A percentile compares a stretch with the other conserved stretches of the same genome.
Conservation (phyloP, 2,888 invertebrate genomes). For the Agrotis clavis region DNA sequence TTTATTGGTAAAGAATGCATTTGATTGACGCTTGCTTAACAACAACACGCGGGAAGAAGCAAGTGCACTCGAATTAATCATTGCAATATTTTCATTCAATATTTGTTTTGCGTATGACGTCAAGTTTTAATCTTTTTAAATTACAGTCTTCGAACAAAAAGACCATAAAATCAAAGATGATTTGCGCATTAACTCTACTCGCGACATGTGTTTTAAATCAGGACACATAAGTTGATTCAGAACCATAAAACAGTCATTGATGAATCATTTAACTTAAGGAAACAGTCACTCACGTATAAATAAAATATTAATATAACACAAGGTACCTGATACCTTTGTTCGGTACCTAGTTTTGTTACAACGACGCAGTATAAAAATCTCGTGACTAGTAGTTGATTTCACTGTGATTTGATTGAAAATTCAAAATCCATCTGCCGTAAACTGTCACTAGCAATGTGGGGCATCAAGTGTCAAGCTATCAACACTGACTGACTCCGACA, state of each 20-base stretch:
- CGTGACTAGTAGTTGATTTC: background rate
- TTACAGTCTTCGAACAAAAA: slow-evolving; percentile 6
- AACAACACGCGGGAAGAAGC: slow-evolving; percentile 5
- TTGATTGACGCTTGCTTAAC: slow-evolving; percentile 3
- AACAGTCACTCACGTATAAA: slow-evolving; percentile 35
- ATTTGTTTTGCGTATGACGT: slow-evolving; percentile 7
- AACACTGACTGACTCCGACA: slow-evolving; percentile 46
- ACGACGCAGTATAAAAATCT: background rate
- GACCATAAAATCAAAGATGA: slow-evolving; percentile 1
- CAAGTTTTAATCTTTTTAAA: slow-evolving; percentile 1
- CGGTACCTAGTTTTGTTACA: background rate
- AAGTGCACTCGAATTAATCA: slow-evolving; percentile 21
- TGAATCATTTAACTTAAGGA: slow-evolving; percentile 60
- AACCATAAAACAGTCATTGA: slow-evolving; percentile 39
- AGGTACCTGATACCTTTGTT: slow-evolving; percentile 7
- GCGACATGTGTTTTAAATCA: slow-evolving; percentile 24
- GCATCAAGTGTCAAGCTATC: slow-evolving; percentile 40
- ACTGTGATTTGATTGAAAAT: slow-evolving; percentile 25
- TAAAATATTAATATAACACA: slow-evolving; percentile 18
- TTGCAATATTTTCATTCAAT: background rate
- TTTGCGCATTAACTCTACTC: slow-evolving; percentile 11
- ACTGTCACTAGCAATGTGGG: slow-evolving; percentile 6
- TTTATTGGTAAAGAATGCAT: slow-evolving; percentile 3
- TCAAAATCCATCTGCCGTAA: slow-evolving; percentile 18
- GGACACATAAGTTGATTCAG: slow-evolving; percentile 57